Conservation (phyloP, 2,888 invertebrate genomes). For the Amphimallon solstitiale region DNA sequence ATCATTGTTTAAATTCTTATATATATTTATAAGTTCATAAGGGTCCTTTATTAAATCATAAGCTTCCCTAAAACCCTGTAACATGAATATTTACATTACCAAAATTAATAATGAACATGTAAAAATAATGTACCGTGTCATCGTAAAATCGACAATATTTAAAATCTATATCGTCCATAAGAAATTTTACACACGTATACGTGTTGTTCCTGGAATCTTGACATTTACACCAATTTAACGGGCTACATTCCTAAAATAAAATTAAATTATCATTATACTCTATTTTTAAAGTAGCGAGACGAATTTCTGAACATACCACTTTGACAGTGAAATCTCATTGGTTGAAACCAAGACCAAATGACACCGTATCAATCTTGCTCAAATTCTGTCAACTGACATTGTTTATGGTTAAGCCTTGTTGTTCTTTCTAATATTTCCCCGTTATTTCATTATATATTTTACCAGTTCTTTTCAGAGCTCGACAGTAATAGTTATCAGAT, state of each 20-base stretch:
- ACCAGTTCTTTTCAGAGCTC: no score
- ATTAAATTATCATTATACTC: background rate
- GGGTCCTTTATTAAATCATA: slow-evolving; percentile 79
- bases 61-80: slow-evolving; percentile 78
- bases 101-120: no score
- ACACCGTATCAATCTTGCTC: no score
- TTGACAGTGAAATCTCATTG: no score
- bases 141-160: slow-evolving; percentile 75
- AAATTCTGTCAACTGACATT: no score
- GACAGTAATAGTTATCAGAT: no score
- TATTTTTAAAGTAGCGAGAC: no score
- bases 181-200: slow-evolving; percentile 78
- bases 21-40: slow-evolving; percentile 76
- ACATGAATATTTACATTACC: slow-evolving; percentile 40
- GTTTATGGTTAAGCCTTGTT: no score
- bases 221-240: slow-evolving; percentile 81
- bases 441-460: no score
- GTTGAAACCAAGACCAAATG: no score
- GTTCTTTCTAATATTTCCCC: no score
- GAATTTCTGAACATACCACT: slow-evolving; percentile 14
- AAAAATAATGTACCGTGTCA: slow-evolving; percentile 64
- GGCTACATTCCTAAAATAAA: slow-evolving; percentile 71
- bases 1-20: slow-evolving; percentile 54
- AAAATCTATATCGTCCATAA: slow-evolving; percentile 67
- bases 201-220: slow-evolving; percentile 88